phyloP scores from a whole-genome alignment of 2,888 invertebrate genomes.

The Watsonalla binaria region DNA sequence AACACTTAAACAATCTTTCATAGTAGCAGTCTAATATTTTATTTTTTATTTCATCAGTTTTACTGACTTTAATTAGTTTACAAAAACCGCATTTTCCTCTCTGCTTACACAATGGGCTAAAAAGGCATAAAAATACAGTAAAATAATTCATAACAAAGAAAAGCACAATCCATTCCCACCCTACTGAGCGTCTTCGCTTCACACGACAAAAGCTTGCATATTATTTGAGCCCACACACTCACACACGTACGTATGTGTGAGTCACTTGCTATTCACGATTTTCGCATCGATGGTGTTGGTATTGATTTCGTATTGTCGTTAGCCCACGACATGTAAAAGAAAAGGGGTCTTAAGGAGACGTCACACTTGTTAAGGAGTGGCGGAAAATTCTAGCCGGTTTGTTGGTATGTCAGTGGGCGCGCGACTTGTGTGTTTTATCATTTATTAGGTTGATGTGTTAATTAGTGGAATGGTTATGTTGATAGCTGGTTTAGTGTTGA shows the following conservation, averaged over 20 bases:
- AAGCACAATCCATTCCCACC: constrained; percentile 41
- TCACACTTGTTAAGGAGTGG: constrained; percentile 30
- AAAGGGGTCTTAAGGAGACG: constrained; percentile 65
- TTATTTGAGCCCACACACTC: constrained; percentile 59
- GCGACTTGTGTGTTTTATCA: neutral
- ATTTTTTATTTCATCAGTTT: too few species aligned
- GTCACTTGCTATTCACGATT: constrained; percentile 69
- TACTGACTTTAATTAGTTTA: too few species aligned
- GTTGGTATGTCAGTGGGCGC: constrained; percentile 1
- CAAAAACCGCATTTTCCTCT: too few species aligned
- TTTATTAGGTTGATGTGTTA: neutral
- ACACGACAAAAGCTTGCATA: constrained; percentile 68
- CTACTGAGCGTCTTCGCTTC: constrained; percentile 58
- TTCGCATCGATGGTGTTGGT: constrained; percentile 78
- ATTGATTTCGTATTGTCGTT: constrained; percentile 79
- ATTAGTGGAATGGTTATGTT: neutral
- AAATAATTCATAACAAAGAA: constrained; percentile 7
- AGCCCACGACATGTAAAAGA: constrained; percentile 75
- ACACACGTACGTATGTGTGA: constrained; percentile 37
- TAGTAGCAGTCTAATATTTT: too few species aligned
- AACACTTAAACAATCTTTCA: too few species aligned
- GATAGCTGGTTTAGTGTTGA: neutral
- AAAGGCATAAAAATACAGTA: too few species aligned
- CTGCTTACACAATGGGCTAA: too few species aligned
- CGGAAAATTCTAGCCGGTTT: neutral